Evolutionary conservation across 2,888 invertebrate genomes (phyloP), one percentile per base, ranked within the genome.

Genomic region (Drosophila cracens): DNA sequence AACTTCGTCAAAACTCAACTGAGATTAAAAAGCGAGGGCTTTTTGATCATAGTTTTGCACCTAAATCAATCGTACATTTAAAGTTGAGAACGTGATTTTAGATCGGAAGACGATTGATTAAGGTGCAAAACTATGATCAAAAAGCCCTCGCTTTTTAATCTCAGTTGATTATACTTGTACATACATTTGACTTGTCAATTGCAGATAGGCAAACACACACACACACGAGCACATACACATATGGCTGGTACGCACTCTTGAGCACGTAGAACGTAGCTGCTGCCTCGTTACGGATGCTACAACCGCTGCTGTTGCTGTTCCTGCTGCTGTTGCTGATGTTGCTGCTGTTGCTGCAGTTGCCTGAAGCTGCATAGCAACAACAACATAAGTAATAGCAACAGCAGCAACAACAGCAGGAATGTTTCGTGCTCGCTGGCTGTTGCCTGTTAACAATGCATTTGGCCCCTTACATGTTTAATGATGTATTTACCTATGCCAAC

Each of bases 401-500:
- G 48, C 58, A 70, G 59, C 57, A 70, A 58, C 65, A 65, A 16
- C 54, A 62, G 13, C 51, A 61, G 36, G 51, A 74, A 82, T 61
- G 57, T 66, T 84, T 69, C 62, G 64, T 75, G 82, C 75, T 57
- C 31, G 21, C 43, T 82, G 72, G 80, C 86, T 76, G 81, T 83
- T 80, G 85, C 51, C 81, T 88, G 88, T 89, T 85, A 88, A 85
- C 77, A 80, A 78, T 81, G 81, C 77, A 84, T 82, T 85, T 82
- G 85, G 70, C 38, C 86, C 90, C 90, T 85, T 85, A 85, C 85
- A 85, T 82, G 90, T 89, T 85, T 85, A 85, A 85, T 85, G 90
- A 85, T 85, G 85, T 85, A 85, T 85, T 85, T 85, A 85, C 84
- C 90, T 84, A 74, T 76, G 85, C 88, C 88, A 87, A 87, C 85